Evolutionary conservation across 2,888 invertebrate genomes (phyloP), one percentile per base, ranked within the genome.

Genomic region (Lithophane semibrunnea): DNA sequence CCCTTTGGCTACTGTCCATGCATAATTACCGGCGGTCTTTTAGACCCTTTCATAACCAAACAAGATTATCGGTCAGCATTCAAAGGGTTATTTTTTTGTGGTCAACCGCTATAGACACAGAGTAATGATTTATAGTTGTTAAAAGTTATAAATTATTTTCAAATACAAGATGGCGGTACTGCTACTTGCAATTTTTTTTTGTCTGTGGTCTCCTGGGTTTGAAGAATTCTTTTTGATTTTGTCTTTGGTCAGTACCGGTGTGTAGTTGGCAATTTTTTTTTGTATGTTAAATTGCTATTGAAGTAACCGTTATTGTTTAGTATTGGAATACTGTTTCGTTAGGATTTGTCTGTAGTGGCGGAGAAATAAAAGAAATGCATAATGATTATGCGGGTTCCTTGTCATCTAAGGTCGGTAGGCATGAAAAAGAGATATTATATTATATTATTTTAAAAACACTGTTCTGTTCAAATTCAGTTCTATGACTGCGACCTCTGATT

Each of bases 11-110:
- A 87, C 87, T 65, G 80, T 69, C 83, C 73, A 77, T 82, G 72
- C 63, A 80, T 80, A 84, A 89, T 84, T 70, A 87, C 77, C 47
- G 61, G 81, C 84, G 83, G 87, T 67, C 82, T 66, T 12, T 78
- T 49, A 86, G 79, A 83, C 88, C 88, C 85, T 79, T 86, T 84
- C 80, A 83, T 21, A 77, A 12, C 74, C 82, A 86, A 88, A 88
- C 76, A 80, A 80, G 86, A 90, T 90, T 90, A 90, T 77, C 79
- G 81, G 77, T 70, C 73, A 75, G 75, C 79, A 74, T 74, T 74
- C 13, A 79, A 86, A 89, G 83, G 85, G 84, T 89, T 83, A 13
- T 24, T 79, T 64, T 37, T 76, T 86, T 88, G 75, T 69, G 66
- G 75, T 74, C 72, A 73, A 60, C 71, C 67, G 56, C 68, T 52